Evolutionary conservation across 2,797 vertebrate species (phyloP).

Genomic region (Urophycis tenuis): DNA sequence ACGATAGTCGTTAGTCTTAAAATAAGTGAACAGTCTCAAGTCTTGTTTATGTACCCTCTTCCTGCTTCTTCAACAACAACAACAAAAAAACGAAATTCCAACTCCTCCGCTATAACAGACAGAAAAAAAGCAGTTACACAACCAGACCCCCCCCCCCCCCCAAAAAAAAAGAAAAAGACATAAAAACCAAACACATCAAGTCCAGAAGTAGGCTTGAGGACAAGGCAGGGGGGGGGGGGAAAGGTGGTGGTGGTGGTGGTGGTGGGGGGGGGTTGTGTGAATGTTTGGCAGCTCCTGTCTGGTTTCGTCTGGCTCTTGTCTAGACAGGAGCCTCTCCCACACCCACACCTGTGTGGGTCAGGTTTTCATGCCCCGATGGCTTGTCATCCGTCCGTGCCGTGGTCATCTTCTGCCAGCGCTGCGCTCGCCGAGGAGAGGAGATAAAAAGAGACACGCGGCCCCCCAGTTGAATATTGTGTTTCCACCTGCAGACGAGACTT

Average conservation of each 20-base stretch:
- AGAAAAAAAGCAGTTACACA: not conserved
- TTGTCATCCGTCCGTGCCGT: slow-evolving; percentile 62
- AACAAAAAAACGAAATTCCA: no score
- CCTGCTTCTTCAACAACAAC: not conserved
- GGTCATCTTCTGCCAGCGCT: slow-evolving; percentile 83
- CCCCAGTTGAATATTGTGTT: slow-evolving; percentile 1
- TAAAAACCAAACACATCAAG: not conserved
- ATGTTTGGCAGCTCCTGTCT: slow-evolving; percentile 33
- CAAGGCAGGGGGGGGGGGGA: slow-evolving; percentile 5
- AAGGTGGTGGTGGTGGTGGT: no score
- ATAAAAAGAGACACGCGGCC: slow-evolving; percentile 17
- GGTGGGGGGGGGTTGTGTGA: not conserved
- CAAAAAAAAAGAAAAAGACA: not conserved
- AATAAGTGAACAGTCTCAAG: not conserved
- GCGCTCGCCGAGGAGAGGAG: slow-evolving; percentile 33
- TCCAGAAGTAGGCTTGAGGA: slow-evolving; percentile 4
- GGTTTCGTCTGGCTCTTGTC: slow-evolving; percentile 44
- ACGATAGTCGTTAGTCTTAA: not conserved
- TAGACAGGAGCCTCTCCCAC: slow-evolving; percentile 67
- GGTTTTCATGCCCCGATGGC: slow-evolving; percentile 61
- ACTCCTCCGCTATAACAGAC: not conserved
- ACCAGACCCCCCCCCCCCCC: not conserved
- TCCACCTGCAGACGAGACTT: not conserved
- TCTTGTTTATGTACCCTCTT: not conserved
- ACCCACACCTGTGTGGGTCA: slow-evolving; percentile 56